Percentiles rank a stretch among this genome's conserved stretches.
Evolutionary conservation across 2,888 invertebrate genomes (phyloP).

Genomic region (Mechanitis messenoides): DNA sequence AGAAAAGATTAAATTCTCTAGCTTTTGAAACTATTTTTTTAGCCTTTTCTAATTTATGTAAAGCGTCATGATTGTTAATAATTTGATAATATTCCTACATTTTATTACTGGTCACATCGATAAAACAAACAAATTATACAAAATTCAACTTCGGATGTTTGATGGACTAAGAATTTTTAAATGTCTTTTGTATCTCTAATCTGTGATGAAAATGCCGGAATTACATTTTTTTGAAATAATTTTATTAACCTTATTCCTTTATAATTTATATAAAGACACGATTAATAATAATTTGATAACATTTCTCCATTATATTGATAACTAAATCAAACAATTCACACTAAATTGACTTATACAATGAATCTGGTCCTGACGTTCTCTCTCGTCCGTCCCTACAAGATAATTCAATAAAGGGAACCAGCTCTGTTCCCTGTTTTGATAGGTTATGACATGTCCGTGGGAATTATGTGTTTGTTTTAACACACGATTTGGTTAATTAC

Average conservation of each 20-base stretch:
- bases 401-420: conserved; percentile 14
- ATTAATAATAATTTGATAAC: too few species aligned
- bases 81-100: too few species aligned
- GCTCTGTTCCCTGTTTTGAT: conserved; percentile 59
- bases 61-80: too few species aligned
- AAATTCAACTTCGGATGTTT: neutral
- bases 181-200: neutral
- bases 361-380: neutral
- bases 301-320: neutral
- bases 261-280: too few species aligned
- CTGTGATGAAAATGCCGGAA: neutral
- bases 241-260: neutral
- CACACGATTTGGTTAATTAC: neutral
- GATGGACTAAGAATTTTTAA: neutral
- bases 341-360: conserved; percentile 37
- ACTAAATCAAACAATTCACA: conserved; percentile 16
- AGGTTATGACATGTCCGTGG: conserved; percentile 50
- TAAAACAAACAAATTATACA: too few species aligned
- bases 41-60: too few species aligned
- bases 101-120: too few species aligned
- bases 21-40: too few species aligned
- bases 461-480: conserved; percentile 35
- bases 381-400: neutral
- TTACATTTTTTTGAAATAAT: too few species aligned
- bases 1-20: too few species aligned